Base-by-base conservation (phyloP, 1,140 invertebrate genomes). In the Arion vulgaris region DNA sequence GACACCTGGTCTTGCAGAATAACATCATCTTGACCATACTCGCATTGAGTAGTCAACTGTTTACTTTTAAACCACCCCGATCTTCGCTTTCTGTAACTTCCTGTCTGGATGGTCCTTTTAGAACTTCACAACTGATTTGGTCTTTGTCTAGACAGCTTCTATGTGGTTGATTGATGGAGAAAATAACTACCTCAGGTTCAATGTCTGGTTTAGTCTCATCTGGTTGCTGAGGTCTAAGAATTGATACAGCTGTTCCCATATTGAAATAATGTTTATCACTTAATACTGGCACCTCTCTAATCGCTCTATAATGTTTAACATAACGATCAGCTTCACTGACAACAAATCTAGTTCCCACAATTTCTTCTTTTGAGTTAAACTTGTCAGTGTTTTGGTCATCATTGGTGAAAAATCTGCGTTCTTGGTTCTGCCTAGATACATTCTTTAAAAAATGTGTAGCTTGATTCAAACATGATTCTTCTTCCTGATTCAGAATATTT, bases 281-380 rank as follows among this genome's bases (percentile, higher is more conserved):
- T 17, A 71, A 19, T 7, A 38, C 28, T 36, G 78, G 78, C 9
- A n/a, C 38, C 41, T 80, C 77, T 5, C 28, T 45, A 23, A 80
- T 17, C 26, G 77, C 77, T 32, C 49, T 28, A 32, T 71, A 26
- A 66, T 80, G 78, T 19, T 32, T 41, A 11, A 66, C 66, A 32
- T 80, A 80, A 36, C 78, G 78, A 41, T 69, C 62, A 32, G n/a
- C 49, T 34, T 80, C 78, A 41, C 15, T 71, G 26, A 41, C 41
- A 17, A 80, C 62, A 39, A 19, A 49, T 26, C 45, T 69, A 23
- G 53, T 71, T 17, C 41, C 53, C 15, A 72, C 39, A 51, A 80
- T 75, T 28, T 32, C 28, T 26, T 41, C 73, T 2, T 15, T 34
- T 19, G 73, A 23, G 41, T 75, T 72, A 34, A 62, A 62, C 26